phyloP scores from a whole-genome alignment of 2,113 vertebrate species.

The Vimba vimba region DNA sequence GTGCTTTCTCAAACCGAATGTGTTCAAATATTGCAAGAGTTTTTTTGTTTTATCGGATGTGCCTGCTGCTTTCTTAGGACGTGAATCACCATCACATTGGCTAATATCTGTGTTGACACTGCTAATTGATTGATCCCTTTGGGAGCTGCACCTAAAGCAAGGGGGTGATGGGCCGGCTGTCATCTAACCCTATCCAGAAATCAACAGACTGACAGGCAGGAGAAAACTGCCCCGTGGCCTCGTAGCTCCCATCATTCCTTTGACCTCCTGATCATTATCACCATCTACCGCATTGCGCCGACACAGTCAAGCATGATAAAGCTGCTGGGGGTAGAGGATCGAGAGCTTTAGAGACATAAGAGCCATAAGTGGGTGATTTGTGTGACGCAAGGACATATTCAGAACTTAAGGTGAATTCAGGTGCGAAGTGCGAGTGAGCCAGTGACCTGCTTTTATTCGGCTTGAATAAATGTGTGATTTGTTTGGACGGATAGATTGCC shows the following conservation, averaged over 20 bases:
- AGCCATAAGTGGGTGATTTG: constrained; percentile 17
- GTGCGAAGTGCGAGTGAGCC: not conserved
- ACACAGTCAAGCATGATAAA: constrained; percentile 44
- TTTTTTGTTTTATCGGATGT: not conserved
- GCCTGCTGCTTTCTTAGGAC: not conserved
- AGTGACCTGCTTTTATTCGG: not conserved
- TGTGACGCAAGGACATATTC: constrained; percentile 9
- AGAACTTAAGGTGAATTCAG: not conserved
- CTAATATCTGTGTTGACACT: constrained; percentile 32
- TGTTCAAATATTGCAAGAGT: not conserved
- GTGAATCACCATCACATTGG: not conserved
- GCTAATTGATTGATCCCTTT: constrained; percentile 30
- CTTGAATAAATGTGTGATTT: not conserved
- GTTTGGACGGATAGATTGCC: constrained; percentile 1
- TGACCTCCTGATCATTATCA: constrained; percentile 44
- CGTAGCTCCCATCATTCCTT: constrained; percentile 26
- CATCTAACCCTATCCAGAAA: constrained; percentile 35
- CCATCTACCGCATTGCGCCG: constrained; percentile 31
- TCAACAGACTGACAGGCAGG: constrained; percentile 19
- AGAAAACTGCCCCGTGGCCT: constrained; percentile 34
- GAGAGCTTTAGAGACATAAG: not conserved
- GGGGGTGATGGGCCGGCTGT: not conserved
- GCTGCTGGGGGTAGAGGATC: constrained; percentile 6
- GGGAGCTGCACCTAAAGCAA: constrained; percentile 16
- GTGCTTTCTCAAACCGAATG: not conserved